Evolutionary conservation across 2,888 invertebrate genomes (phyloP).

Genomic region (Ochropleura leucogaster): DNA sequence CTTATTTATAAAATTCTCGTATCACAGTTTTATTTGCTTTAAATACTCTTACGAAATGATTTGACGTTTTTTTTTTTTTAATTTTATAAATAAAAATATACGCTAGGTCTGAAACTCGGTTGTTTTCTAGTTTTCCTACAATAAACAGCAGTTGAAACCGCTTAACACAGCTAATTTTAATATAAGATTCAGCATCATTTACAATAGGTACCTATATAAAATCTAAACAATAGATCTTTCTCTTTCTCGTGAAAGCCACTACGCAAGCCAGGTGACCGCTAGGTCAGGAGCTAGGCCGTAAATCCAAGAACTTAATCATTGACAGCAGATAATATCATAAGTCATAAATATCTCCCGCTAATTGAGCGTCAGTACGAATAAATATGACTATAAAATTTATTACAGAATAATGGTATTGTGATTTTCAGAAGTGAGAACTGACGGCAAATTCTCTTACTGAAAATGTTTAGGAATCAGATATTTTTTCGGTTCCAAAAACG

Average conservation of each 20-base stretch:
- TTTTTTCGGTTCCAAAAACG: neutral
- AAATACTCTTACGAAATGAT: too few species aligned
- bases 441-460: neutral
- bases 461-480: neutral
- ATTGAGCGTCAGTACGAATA: constrained; percentile 52
- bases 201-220: neutral
- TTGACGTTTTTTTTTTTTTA: too few species aligned
- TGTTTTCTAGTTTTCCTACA: too few species aligned
- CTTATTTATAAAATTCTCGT: too few species aligned
- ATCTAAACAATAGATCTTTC: constrained; percentile 31
- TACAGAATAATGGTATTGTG: constrained; percentile 1
- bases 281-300: constrained; percentile 52
- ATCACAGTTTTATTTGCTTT: too few species aligned
- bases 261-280: constrained; percentile 29
- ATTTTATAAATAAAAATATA: too few species aligned
- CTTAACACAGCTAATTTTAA: neutral
- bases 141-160: too few species aligned
- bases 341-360: constrained; percentile 54
- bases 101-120: too few species aligned
- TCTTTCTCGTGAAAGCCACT: constrained; percentile 17
- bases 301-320: constrained; percentile 47
- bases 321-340: constrained; percentile 39
- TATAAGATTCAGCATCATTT: neutral
- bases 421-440: constrained; percentile 1
- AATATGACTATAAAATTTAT: constrained; percentile 34